These are phyloP conservation scores for Ascidia mentula DNA, from an alignment of 23 tunicate species.

Conservation along the genomic window DNA sequence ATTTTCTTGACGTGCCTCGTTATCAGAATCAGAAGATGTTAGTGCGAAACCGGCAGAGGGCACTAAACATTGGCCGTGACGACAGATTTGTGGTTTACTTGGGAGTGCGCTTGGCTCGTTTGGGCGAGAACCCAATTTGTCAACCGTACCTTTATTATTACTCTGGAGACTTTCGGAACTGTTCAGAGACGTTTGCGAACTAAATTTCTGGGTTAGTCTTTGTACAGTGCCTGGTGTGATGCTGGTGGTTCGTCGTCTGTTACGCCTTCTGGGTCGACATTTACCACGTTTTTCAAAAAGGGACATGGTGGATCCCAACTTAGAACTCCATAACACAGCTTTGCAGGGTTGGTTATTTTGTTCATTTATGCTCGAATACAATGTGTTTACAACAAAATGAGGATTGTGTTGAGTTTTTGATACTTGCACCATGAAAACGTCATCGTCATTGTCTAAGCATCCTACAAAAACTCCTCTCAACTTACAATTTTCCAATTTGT, in stretches of 20 bases:
- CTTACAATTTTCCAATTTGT: neutral
- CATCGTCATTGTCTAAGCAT: neutral
- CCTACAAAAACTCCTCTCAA: slow-evolving; percentile 44
- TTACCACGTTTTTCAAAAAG: neutral
- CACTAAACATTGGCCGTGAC: neutral
- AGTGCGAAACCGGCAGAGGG: neutral
- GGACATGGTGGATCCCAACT: slow-evolving; percentile 3
- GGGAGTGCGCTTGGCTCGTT: too few relatives aligned
- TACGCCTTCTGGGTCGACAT: neutral
- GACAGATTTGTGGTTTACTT: too few relatives aligned
- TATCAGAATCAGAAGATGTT: neutral
- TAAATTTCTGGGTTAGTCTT: slow-evolving; percentile 21
- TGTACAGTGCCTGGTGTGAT: slow-evolving; percentile 33
- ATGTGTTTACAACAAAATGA: neutral
- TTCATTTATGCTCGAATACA: neutral
- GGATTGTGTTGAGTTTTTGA: neutral
- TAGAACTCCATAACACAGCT: slow-evolving; percentile 23
- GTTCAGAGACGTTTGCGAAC: too few relatives aligned
- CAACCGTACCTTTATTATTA: neutral
- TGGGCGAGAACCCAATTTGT: too few relatives aligned
- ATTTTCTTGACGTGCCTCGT: too few relatives aligned
- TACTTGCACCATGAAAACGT: slow-evolving; percentile 28
- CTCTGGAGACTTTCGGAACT: neutral
- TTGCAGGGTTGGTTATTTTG: neutral
- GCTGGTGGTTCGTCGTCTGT: slow-evolving; percentile 16